Evolutionary conservation across 1,140 invertebrate genomes (phyloP).

Genomic region (Danaus melanippus): DNA sequence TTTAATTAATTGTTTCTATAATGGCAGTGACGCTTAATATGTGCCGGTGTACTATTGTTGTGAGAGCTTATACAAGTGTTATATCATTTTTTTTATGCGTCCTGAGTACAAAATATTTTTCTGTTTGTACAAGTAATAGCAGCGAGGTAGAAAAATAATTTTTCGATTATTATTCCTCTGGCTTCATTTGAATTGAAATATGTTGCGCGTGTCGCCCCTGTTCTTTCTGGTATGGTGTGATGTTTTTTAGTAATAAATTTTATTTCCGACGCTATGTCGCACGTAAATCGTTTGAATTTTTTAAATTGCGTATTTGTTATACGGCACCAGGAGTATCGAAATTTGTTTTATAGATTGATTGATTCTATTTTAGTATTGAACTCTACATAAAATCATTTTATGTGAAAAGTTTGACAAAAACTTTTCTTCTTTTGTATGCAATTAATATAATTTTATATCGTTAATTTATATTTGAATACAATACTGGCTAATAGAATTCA

Average conservation of each 20-base stretch:
- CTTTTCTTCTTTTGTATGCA: too few relatives aligned
- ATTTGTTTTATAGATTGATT: too few relatives aligned
- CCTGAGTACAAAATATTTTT: slow-evolving; percentile 1
- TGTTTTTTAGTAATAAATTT: slow-evolving; percentile 29
- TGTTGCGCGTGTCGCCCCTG: slow-evolving; percentile 24
- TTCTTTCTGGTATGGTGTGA: slow-evolving; percentile 21
- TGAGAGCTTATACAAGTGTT: slow-evolving; percentile 5
- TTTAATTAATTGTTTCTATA: slow-evolving; percentile 9
- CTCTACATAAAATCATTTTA: too few relatives aligned
- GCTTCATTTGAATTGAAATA: slow-evolving; percentile 49
- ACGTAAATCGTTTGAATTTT: slow-evolving; percentile 8
- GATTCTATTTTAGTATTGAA: not conserved
- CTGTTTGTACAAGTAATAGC: slow-evolving; percentile 10
- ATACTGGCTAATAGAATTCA: too few relatives aligned
- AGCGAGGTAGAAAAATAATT: slow-evolving; percentile 41
- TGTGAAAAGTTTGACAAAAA: too few relatives aligned
- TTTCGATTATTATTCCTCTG: slow-evolving; percentile 49
- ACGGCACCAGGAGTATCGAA: too few relatives aligned
- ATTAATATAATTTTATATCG: too few relatives aligned
- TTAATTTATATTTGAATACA: too few relatives aligned
- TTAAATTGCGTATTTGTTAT: slow-evolving; percentile 1
- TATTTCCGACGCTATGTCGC: slow-evolving; percentile 23
- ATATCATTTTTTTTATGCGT: slow-evolving; percentile 5
- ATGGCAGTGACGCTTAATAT: slow-evolving; percentile 3
- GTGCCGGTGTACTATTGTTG: not conserved